Evolutionary conservation across 2,888 invertebrate genomes (phyloP), one percentile per base, ranked within the genome.

Genomic region (Rhagophthalmus giganteus): DNA sequence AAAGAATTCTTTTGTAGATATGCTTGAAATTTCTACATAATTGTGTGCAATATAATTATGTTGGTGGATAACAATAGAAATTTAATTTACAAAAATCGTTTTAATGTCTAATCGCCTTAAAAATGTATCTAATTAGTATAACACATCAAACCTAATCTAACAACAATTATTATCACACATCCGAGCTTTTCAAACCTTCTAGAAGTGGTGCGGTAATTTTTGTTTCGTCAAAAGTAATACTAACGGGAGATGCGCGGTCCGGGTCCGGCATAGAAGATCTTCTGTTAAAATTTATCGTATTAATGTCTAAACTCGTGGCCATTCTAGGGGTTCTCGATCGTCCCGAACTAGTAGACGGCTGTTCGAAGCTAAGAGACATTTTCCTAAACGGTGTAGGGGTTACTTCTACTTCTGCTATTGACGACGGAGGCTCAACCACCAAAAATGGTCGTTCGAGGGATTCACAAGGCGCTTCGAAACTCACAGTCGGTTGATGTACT

Each of bases 311-410:
- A 56, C 73, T 73, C 12, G 66, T 66, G 3, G 73, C 66, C 67
- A 72, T 69, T 35, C 73, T 61, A 15, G 73, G 70, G 10, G 70
- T 64, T 41, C 61, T 64, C 24, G 60, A 54, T 49, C 61, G 68
- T 12, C 65, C 62, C 9, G 44, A 37, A 35, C 47, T 48, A 14
- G 34, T 58, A 1, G 61, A 52, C 1, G 66, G 63, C 28, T 74
- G 72, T 48, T 74, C 74, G 58, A 74, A 72, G 59, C 74, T 74
- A 10, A 69, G 63, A 5, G 73, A 72, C 4, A 68, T 61, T 52
- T 70, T 72, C 9, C 67, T 66, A 20, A 57, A 62, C 10, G 62
- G 60, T 7, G 41, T 24, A 1, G 30, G n/a, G 56, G 13, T 48
- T 27, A 16, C 33, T 42, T 48, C 49, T 34, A 33, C 30, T 35